Conservation (phyloP, 2,888 invertebrate species). For the Abrostola triplasia region DNA sequence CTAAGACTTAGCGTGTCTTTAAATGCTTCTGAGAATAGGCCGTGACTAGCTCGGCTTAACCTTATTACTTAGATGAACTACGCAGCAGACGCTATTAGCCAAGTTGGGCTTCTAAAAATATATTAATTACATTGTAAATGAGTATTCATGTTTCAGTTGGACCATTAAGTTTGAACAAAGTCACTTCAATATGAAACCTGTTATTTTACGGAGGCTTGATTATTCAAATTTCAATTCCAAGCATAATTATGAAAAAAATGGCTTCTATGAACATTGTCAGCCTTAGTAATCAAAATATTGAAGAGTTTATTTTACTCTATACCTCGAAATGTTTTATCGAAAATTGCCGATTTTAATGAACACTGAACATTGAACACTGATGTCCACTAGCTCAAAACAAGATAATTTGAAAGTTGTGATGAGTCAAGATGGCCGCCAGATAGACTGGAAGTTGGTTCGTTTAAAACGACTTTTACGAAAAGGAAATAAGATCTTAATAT, state of each 20-base stretch:
- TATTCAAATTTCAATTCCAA: not conserved
- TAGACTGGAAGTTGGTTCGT: slow-evolving; percentile 52
- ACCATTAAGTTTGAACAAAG: no score
- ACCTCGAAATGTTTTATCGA: no score
- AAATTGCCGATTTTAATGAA: no score
- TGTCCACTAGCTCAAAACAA: slow-evolving; percentile 26
- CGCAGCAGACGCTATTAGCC: no score
- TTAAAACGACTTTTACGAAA: slow-evolving; percentile 53
- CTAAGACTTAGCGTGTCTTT: no score
- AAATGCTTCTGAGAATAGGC: no score
- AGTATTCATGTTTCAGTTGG: no score
- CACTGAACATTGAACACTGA: not conserved
- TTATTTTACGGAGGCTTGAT: not conserved
- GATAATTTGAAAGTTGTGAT: slow-evolving; percentile 53
- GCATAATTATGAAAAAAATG: not conserved
- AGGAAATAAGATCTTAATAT: slow-evolving; percentile 58
- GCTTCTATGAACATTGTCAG: not conserved
- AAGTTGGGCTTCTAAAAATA: no score
- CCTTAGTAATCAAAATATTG: not conserved
- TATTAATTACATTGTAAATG: no score
- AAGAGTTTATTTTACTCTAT: not conserved
- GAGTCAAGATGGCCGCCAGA: slow-evolving; percentile 43
- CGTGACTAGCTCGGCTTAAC: no score
- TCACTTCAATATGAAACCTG: no score
- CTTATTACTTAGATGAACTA: no score